Conservation (phyloP, 2,113 vertebrate genomes). For the Paracanthobrama guichenoti region DNA sequence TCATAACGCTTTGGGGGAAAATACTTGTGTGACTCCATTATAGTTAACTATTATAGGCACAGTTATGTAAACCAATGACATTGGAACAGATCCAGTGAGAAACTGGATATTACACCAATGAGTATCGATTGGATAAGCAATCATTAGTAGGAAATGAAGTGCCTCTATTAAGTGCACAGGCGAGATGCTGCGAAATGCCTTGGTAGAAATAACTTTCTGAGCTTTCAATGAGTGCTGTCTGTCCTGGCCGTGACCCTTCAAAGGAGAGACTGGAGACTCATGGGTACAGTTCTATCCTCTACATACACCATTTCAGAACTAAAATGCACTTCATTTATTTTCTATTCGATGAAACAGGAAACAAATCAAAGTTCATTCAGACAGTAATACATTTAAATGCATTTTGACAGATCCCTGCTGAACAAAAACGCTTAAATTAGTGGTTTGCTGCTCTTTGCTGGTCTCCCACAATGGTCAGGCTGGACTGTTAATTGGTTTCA, state of each 20-base stretch:
- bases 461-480: too few relatives aligned
- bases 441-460: too few relatives aligned
- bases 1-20: not conserved
- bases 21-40: not conserved
- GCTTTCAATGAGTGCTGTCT: not conserved
- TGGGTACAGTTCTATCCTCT: not conserved
- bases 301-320: not conserved
- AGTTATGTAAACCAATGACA: not conserved
- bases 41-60: not conserved
- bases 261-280: not conserved
- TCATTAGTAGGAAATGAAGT: not conserved
- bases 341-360: too few relatives aligned
- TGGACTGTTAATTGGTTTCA: too few relatives aligned
- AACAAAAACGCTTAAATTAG: too few relatives aligned
- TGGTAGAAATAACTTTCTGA: not conserved
- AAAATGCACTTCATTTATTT: not conserved
- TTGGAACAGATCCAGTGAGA: not conserved
- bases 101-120: not conserved
- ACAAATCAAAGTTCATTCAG: too few relatives aligned
- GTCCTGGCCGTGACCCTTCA: conserved; percentile 11
- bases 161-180: not conserved
- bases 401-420: too few relatives aligned
- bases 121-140: not conserved
- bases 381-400: too few relatives aligned
- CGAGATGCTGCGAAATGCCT: not conserved